Evolutionary conservation across 2,113 vertebrate genomes (phyloP), one percentile per base, ranked within the genome.

Genomic region (Scolopax mira): DNA sequence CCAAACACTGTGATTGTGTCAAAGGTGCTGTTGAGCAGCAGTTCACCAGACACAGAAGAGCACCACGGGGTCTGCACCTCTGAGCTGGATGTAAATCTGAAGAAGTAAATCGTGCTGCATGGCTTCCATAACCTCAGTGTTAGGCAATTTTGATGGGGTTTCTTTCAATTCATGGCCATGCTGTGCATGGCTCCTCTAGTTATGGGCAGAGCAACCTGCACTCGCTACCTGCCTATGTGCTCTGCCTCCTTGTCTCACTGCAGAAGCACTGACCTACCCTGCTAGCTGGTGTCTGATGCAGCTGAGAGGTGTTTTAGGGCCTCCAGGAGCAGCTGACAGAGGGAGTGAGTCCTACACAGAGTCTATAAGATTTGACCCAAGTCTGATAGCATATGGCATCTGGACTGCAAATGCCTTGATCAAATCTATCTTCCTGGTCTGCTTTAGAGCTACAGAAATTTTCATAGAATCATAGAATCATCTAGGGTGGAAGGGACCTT

Each of bases 11-110:
- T 14, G 21, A 24, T 25, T 54, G 27, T 61, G 19, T 37, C 44
- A 78, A n/a, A 78, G 13, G 24, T 1, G 3, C 14, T 61, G 54
- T 25, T 42, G 30, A 84, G 44, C 55, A 57, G 33, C 41, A 85
- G 39, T 52, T 49, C 72, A 58, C 24, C 41, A 69, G 61, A 14
- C 22, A 65, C 35, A n/a, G 51, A 64, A 54, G n/a, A 77, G 25
- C 4, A 14, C 8, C 0, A 0, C 31, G 33, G 25, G 9, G 8
- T 57, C 37, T n/a, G 49, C 35, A 37, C 7, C 17, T 55, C 33
- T n/a, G 33, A 39, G 21, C 10, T 82, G 64, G 16, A 55, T 1
- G 7, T 21, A 17, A 11, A 31, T 39, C 37, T 65, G 71, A 15
- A 14, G 33, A 33, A 46, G 28, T 44, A 64, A 57, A 17, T 13